These are phyloP conservation scores for Lagorchestes hirsutus DNA, from an alignment of 2,797 vertebrate species.

Conservation along the genomic window DNA sequence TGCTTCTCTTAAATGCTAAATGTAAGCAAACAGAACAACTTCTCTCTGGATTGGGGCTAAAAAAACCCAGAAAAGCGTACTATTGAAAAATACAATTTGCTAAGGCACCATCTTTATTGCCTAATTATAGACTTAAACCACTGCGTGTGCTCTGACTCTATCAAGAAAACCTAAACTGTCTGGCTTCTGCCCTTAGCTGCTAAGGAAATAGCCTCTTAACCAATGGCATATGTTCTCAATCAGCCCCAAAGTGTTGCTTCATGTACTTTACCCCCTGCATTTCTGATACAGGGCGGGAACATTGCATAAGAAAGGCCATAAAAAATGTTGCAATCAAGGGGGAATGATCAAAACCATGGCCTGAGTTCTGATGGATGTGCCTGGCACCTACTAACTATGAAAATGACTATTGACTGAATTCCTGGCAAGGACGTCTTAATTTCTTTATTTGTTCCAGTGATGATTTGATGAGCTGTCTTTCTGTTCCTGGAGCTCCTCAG, in stretches of 20 bases:
- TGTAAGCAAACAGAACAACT: not conserved
- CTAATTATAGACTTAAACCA: not conserved
- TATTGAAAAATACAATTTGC: not conserved
- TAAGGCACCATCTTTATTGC: not conserved
- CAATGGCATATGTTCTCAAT: conserved; percentile 58
- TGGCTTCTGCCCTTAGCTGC: not conserved
- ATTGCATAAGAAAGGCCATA: not conserved
- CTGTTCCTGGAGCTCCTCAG: not conserved
- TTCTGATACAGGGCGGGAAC: not conserved
- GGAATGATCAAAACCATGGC: conserved; percentile 68
- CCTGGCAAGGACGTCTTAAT: not conserved
- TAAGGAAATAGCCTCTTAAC: conserved; percentile 74
- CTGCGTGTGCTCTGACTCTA: not conserved
- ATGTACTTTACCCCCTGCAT: not conserved
- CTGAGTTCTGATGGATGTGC: conserved; percentile 58
- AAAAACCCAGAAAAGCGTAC: not conserved
- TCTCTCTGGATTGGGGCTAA: not conserved
- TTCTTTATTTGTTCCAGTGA: not conserved
- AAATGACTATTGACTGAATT: not conserved
- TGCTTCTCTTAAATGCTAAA: not conserved
- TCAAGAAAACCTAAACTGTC: not conserved
- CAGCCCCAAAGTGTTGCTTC: not conserved
- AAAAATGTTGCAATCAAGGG: conserved; percentile 54
- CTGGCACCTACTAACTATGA: not conserved
- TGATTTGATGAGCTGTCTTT: not conserved